Percentiles rank a stretch among this genome's conserved stretches.
Evolutionary conservation across 1,140 invertebrate genomes (phyloP).

Genomic region (Pogonognathellus flavescens): DNA sequence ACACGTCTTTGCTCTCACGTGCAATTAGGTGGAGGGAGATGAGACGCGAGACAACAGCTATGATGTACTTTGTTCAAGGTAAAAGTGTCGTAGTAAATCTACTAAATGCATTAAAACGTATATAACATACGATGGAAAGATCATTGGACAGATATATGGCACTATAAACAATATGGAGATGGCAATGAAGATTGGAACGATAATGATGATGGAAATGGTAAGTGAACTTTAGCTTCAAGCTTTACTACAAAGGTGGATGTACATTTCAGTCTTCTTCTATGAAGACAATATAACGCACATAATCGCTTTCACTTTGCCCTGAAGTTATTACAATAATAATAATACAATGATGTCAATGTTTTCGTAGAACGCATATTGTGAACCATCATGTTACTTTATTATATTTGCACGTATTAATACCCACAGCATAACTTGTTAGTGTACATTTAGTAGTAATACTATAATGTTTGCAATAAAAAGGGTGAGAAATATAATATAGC

Average conservation of each 20-base stretch:
- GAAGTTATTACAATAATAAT: neutral
- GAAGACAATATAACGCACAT: neutral
- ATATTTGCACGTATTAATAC: no score
- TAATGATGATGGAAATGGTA: conserved; percentile 13
- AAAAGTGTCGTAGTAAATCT: neutral
- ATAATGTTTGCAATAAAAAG: no score
- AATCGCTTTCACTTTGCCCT: conserved; percentile 22
- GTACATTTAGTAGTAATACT: no score
- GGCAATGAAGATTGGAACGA: neutral
- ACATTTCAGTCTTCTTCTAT: neutral
- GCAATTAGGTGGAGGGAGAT: neutral
- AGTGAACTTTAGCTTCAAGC: neutral
- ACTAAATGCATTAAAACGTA: conserved; percentile 13
- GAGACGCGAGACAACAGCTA: neutral
- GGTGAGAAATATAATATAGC: neutral
- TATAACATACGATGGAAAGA: no score
- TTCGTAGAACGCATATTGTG: no score
- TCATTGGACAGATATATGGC: no score
- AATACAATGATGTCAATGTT: no score
- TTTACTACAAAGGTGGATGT: no score
- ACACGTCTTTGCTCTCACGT: neutral
- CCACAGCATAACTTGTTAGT: no score
- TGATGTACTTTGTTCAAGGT: neutral
- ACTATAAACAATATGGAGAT: neutral
- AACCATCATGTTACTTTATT: no score